Percentiles rank a stretch among this genome's conserved stretches.
phyloP scores from a whole-genome alignment of 2,797 vertebrate species.

The Typhlichthys subterraneus region DNA sequence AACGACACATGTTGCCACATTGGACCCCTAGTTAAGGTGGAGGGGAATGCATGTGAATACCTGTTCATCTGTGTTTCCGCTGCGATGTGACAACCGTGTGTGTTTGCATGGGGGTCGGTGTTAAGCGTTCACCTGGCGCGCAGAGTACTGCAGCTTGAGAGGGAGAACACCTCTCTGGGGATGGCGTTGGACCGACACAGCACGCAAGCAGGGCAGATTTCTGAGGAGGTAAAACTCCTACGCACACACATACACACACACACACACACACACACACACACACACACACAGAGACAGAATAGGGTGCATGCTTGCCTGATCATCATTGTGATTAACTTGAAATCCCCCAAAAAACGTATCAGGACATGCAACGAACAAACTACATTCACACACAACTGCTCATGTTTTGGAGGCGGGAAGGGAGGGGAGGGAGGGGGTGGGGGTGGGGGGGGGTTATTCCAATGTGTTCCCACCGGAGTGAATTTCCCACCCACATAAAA shows the following conservation, averaged over 20 bases:
- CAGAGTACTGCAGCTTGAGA: constrained; percentile 93
- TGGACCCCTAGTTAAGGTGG: too few relatives aligned
- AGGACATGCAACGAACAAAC: constrained; percentile 20
- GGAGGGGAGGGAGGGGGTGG: too few relatives aligned
- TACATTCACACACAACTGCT: neutral
- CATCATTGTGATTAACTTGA: constrained; percentile 4
- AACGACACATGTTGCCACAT: too few relatives aligned
- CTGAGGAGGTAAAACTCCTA: constrained; percentile 83
- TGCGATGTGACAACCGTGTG: neutral
- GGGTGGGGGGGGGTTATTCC: too few relatives aligned
- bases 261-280: neutral
- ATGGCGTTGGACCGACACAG: constrained; percentile 89
- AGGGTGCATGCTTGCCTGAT: constrained; percentile 6
- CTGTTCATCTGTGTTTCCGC: constrained; percentile 5
- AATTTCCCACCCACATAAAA: constrained; percentile 8
- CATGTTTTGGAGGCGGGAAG: too few relatives aligned
- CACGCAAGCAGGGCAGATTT: constrained; percentile 81
- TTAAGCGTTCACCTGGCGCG: constrained; percentile 94
- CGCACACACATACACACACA: constrained; percentile 16
- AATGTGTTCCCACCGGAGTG: constrained; percentile 25
- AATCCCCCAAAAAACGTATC: constrained; percentile 11
- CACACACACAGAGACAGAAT: neutral
- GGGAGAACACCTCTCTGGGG: constrained; percentile 88
- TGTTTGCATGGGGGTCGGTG: constrained; percentile 28
- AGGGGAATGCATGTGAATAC: too few relatives aligned